Conservation (phyloP, 2,888 invertebrate species). For the Augiades crinisus region DNA sequence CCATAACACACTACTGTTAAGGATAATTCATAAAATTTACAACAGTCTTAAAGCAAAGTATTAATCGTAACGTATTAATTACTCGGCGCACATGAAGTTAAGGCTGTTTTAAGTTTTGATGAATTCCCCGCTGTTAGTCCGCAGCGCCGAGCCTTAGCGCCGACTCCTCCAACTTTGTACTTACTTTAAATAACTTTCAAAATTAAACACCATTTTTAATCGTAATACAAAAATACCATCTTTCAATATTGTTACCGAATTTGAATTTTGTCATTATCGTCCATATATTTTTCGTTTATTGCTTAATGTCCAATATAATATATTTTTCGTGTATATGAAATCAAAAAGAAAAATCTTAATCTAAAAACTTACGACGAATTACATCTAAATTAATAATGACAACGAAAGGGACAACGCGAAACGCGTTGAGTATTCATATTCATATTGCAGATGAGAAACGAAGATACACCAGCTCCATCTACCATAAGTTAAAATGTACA, state of each 20-base stretch:
- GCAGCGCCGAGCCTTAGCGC: constrained; percentile 66
- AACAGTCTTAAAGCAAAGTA: constrained; percentile 42
- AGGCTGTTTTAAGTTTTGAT: constrained; percentile 50
- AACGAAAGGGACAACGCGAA: constrained; percentile 32
- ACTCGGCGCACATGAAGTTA: constrained; percentile 28
- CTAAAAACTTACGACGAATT: constrained; percentile 31
- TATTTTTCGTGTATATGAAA: constrained; percentile 40
- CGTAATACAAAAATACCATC: constrained; percentile 75
- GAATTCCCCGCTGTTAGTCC: constrained; percentile 58
- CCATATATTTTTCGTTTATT: constrained; percentile 25
- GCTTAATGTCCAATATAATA: constrained; percentile 44
- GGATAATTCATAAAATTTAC: constrained; percentile 53
- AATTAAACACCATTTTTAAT: constrained; percentile 55
- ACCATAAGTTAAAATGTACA: constrained; percentile 15
- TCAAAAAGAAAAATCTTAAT: constrained; percentile 30
- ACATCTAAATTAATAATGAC: constrained; percentile 29
- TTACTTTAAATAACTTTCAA: constrained; percentile 56
- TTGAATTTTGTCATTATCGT: constrained; percentile 50
- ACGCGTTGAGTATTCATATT: constrained; percentile 9
- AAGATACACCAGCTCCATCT: constrained; percentile 2
- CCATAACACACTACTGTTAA: constrained; percentile 55
- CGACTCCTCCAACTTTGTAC: constrained; percentile 68
- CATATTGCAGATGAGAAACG: constrained; percentile 14
- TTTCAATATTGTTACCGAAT: constrained; percentile 63
- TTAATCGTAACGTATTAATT: constrained; percentile 12